Conservation (phyloP, 2,888 invertebrate species). For the Syritta pipiens region DNA sequence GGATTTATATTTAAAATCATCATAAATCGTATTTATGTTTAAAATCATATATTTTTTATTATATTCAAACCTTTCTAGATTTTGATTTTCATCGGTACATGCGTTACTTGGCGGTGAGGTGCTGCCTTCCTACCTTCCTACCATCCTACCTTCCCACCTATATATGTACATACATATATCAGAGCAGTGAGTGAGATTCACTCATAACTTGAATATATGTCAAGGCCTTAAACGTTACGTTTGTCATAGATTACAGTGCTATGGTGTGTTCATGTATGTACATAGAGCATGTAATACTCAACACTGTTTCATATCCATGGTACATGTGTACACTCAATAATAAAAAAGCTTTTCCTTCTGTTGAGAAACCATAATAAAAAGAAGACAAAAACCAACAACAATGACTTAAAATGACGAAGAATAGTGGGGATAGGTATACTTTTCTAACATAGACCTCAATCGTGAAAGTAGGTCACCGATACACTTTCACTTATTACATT, state of each 20-base stretch:
- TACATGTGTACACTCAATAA: slow-evolving; percentile 42
- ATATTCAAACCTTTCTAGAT: neutral
- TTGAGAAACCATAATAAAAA: slow-evolving; percentile 47
- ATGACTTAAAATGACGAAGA: slow-evolving; percentile 45
- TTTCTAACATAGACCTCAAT: slow-evolving; percentile 95
- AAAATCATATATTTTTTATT: neutral
- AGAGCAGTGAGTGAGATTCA: slow-evolving; percentile 16
- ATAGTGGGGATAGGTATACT: slow-evolving; percentile 45
- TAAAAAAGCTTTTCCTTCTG: slow-evolving; percentile 48
- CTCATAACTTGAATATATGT: slow-evolving; percentile 55
- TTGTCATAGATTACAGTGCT: slow-evolving; percentile 41
- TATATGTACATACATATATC: no score
- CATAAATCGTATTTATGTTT: slow-evolving; percentile 31
- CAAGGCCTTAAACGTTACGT: slow-evolving; percentile 64
- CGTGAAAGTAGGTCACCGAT: slow-evolving; percentile 94
- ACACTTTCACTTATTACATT: slow-evolving; percentile 94
- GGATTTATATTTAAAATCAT: no score
- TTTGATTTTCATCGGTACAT: no score
- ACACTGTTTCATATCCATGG: slow-evolving; percentile 20
- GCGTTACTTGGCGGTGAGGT: no score
- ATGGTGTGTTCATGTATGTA: slow-evolving; percentile 2
- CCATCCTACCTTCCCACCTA: no score
- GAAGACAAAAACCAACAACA: slow-evolving; percentile 23
- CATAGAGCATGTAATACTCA: slow-evolving; percentile 23
- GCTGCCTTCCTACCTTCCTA: no score